Conservation (phyloP, 2,797 vertebrate genomes). For the Lophotriccus pileatus region DNA sequence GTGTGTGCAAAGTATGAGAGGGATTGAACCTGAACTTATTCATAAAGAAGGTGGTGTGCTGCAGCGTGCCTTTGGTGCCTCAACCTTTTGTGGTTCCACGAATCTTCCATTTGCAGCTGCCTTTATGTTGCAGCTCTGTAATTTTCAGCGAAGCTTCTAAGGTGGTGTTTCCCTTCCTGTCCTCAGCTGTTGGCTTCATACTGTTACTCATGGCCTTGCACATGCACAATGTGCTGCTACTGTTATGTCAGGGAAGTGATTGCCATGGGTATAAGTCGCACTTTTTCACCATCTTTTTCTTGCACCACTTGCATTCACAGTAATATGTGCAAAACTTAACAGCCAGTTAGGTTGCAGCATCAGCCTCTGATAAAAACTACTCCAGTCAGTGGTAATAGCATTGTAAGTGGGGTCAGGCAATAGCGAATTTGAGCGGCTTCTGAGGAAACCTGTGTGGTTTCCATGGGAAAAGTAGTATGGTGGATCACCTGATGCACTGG, state of each 20-base stretch:
- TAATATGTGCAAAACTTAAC: not conserved
- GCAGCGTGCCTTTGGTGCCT: not conserved
- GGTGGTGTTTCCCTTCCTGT: not conserved
- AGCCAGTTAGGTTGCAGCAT: not conserved
- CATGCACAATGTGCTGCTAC: not conserved
- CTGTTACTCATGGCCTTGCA: not conserved
- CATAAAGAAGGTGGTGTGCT: not conserved
- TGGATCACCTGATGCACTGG: not conserved
- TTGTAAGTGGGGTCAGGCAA: not conserved
- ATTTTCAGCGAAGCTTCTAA: not conserved
- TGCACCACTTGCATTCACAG: fast-evolving
- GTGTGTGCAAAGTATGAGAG: fast-evolving
- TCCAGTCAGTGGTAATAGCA: not conserved
- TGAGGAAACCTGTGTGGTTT: not conserved
- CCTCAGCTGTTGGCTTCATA: not conserved
- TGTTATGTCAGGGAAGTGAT: not conserved
- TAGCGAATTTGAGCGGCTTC: not conserved
- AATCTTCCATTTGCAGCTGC: not conserved
- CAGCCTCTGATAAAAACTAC: not conserved
- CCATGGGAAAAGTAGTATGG: not conserved
- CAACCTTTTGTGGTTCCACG: not conserved
- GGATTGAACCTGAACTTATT: not conserved
- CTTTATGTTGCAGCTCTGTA: not conserved
- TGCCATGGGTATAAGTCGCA: not conserved
- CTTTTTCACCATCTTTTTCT: not conserved